Base-by-base conservation (phyloP, 2,113 vertebrate species). In the Benitochromis conjunctus region DNA sequence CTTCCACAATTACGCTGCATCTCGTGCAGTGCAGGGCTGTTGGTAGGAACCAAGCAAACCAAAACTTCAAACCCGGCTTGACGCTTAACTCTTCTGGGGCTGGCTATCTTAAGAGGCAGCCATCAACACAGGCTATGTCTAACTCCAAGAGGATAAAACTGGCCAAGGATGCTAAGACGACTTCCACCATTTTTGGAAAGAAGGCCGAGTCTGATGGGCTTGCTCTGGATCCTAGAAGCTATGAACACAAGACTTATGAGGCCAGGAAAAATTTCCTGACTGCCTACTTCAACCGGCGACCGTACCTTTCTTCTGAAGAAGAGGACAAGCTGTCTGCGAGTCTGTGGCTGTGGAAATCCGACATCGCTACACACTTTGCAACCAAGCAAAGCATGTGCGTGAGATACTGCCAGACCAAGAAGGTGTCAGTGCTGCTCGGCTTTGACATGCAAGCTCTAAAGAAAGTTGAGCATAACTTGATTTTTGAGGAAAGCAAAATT, bases 21-120 rank as follows among this genome's bases (percentile, higher is more conserved):
- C 97, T 99, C 1, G 98, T 99, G 46, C 99, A 99, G 94, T 99
- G 99, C 94, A 95, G 98, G 91, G 99, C 98, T 5, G 98, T 99
- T 3, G 98, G 98, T 5, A 97, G 98, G 94, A 96, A 96, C 79
- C 97, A 98, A 82, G 97, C 97, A 0, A 92, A 88, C 93, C 26
- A 97, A 83, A 48, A 94, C 94, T 5, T 96, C 95, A 94, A 97
- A 95, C 82, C 97, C 94, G 26, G 95, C 94, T 83, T 95, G 48
- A 92, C 93, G 19, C 91, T 96, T 24, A 97, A 97, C 88, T 96
- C 97, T 1, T 96, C 97, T 0, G 95, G 95, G 2, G 86, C 95
- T 2, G 96, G 96, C 4, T 96, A 97, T 4, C 94, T 98, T 11
- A 99, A 99, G 83, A 97, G 98, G 78, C 95, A 97, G 71, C 96